Base-by-base conservation (phyloP, 2,888 invertebrate species). In the Tetranychus piercei region DNA sequence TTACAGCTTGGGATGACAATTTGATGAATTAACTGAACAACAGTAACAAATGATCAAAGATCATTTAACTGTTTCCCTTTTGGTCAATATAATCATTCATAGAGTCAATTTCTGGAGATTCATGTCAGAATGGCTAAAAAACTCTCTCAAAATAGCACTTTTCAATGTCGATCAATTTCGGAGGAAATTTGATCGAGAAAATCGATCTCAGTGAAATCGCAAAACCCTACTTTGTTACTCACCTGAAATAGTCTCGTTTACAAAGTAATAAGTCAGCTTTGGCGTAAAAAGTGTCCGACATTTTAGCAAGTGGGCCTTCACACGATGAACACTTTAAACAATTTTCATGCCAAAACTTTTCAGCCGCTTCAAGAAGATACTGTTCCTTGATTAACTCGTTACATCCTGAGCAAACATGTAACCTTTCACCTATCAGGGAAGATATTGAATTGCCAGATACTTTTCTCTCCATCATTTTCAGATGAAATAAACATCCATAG, bases 281-380 rank as follows among this genome's bases (percentile, higher is more conserved):
- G 79, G 91, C 90, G 84, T 91, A 94, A 73, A 93, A 86, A 78
- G 92, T 91, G 74, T 91, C 91, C 77, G 93, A 93, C 69, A 93
- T 92, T 84, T 94, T 93, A 1, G 92, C 93, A 20, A 94, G 87
- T 74, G 93, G 86, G 82, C 92, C 93, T 83, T 92, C 91, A 82
- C 94, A 94, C 84, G 92, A 92, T 77, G 91, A 91, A 81, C 91
- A 92, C 82, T 92, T 93, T 78, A 94, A 87, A 81, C 93, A 93
- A 84, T 93, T 93, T 80, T 94, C 93, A 84, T 94, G 94, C 93
- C 94, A 94, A 84, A 88, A 91, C 82, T 91, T 86, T 82, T 93
- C 92, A 84, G 93, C 85, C 0, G 92, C 92, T 81, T 90, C 90
- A 79, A 92, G 86, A 71, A 92, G 86, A 83, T 88, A 94, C 66